These are phyloP conservation scores for Ennomos quercinarius DNA, from an alignment of 2,888 invertebrate species.

Conservation along the genomic window DNA sequence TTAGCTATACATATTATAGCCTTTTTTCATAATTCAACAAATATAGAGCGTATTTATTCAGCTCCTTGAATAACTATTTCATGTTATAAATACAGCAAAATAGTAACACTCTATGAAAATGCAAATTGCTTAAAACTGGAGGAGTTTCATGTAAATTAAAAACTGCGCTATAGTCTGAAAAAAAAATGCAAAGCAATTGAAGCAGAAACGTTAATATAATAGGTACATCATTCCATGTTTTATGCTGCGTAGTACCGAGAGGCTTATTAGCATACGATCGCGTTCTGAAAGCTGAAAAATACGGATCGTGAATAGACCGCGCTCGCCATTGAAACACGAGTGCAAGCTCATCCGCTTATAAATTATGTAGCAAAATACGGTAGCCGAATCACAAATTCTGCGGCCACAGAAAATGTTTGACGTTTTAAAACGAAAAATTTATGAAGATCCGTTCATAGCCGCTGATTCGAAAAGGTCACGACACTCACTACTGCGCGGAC, in stretches of 20 bases:
- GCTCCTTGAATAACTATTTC: no score
- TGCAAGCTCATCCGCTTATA: slow-evolving; percentile 68
- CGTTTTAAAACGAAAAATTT: slow-evolving; percentile 43
- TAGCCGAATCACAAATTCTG: slow-evolving; percentile 55
- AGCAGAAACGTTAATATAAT: slow-evolving; percentile 36
- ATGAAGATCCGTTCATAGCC: slow-evolving; percentile 29
- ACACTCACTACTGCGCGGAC: slow-evolving; percentile 35
- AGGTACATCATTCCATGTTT: slow-evolving; percentile 48
- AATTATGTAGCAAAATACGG: slow-evolving; percentile 65
- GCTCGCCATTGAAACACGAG: slow-evolving; percentile 62
- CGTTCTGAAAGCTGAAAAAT: slow-evolving; percentile 67
- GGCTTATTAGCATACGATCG: slow-evolving; percentile 73
- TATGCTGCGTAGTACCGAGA: slow-evolving; percentile 52
- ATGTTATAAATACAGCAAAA: no score
- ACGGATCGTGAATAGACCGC: slow-evolving; percentile 58
- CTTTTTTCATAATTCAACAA: no score
- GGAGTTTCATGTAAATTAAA: no score
- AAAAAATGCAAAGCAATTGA: slow-evolving; percentile 27
- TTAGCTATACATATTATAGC: no score
- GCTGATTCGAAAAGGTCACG: slow-evolving; percentile 27
- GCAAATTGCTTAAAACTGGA: no score
- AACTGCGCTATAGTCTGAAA: slow-evolving; percentile 4
- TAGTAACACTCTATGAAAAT: no score
- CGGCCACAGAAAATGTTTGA: slow-evolving; percentile 47
- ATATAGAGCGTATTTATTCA: no score